phyloP scores from a whole-genome alignment of 2,797 vertebrate species.

The Odontamblyopus rebecca region DNA sequence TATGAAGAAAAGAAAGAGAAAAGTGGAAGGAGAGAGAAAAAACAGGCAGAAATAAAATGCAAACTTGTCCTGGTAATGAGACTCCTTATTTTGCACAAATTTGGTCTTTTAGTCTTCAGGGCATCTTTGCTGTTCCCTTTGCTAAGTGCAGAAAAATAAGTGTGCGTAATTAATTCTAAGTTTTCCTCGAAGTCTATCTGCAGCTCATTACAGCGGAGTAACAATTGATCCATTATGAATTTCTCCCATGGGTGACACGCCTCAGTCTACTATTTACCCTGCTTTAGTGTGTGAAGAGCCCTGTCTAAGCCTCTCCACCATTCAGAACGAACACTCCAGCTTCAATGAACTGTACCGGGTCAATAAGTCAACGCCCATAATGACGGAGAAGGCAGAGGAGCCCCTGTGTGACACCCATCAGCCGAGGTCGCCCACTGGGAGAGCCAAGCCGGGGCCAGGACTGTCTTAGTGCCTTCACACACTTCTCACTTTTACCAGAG shows the following conservation, averaged over 20 bases:
- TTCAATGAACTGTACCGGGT: conserved; percentile 47
- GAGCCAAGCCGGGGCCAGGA: conserved; percentile 48
- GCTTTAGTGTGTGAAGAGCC: conserved; percentile 29
- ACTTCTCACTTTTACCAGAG: conserved; percentile 57
- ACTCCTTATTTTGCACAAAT: conserved; percentile 1
- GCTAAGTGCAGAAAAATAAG: conserved; percentile 7
- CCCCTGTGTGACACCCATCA: conserved; percentile 14
- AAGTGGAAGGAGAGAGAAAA: neutral
- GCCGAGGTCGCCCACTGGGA: conserved; percentile 52
- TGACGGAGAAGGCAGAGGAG: conserved; percentile 27
- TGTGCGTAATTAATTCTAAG: conserved; percentile 5
- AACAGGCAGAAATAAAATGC: neutral
- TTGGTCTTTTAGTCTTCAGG: conserved; percentile 4
- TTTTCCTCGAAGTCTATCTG: conserved; percentile 12
- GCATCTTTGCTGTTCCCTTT: conserved; percentile 5
- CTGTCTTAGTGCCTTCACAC: conserved; percentile 55
- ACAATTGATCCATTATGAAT: conserved; percentile 30
- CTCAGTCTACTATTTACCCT: conserved; percentile 37
- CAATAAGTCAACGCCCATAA: conserved; percentile 42
- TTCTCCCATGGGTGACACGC: conserved; percentile 11
- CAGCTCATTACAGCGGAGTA: conserved; percentile 27
- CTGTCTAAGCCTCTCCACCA: conserved; percentile 35
- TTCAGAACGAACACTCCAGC: conserved; percentile 46
- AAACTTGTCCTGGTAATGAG: neutral
- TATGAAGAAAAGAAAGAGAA: neutral